Conservation (phyloP, 1,140 invertebrate species). For the Pseudomyrmex dendroicus region DNA sequence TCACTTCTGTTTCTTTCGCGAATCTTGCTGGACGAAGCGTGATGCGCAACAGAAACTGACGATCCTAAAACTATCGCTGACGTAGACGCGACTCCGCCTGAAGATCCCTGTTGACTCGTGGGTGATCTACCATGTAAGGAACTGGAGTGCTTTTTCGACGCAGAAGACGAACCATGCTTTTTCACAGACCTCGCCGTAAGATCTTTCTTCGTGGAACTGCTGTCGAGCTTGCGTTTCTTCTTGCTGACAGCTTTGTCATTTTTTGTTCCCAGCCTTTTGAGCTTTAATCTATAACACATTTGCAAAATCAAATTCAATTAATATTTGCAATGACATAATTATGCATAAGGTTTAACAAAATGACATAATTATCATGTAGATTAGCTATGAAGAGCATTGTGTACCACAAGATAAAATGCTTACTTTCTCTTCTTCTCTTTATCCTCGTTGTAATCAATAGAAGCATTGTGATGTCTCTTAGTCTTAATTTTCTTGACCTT, state of each 20-base stretch:
- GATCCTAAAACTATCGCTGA: conserved; percentile 59
- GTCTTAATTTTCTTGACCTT: conserved; percentile 86
- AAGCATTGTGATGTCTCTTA: conserved; percentile 87
- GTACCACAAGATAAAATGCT: conserved; percentile 22
- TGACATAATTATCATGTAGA: background rate
- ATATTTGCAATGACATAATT: background rate
- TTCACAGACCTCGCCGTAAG: conserved; percentile 73
- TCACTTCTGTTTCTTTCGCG: conserved; percentile 83
- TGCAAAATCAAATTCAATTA: conserved; percentile 21
- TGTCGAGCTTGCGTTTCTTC: conserved; percentile 82
- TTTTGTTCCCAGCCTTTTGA: conserved; percentile 81
- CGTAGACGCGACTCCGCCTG: conserved; percentile 41
- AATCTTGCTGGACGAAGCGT: conserved; percentile 68
- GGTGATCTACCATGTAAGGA: conserved; percentile 78
- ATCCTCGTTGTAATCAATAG: conserved; percentile 86
- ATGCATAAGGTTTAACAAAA: background rate
- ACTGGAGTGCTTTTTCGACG: conserved; percentile 77
- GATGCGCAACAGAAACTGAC: conserved; percentile 67
- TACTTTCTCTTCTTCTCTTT: conserved; percentile 83
- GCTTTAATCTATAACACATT: conserved; percentile 76
- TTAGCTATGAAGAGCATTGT: background rate
- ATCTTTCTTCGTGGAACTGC: conserved; percentile 76
- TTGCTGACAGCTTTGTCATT: conserved; percentile 79
- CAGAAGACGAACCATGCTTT: conserved; percentile 73
- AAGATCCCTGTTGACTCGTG: conserved; percentile 58